Base-by-base conservation (phyloP, 2,797 vertebrate species). In the Sebastes kiyomatsui region DNA sequence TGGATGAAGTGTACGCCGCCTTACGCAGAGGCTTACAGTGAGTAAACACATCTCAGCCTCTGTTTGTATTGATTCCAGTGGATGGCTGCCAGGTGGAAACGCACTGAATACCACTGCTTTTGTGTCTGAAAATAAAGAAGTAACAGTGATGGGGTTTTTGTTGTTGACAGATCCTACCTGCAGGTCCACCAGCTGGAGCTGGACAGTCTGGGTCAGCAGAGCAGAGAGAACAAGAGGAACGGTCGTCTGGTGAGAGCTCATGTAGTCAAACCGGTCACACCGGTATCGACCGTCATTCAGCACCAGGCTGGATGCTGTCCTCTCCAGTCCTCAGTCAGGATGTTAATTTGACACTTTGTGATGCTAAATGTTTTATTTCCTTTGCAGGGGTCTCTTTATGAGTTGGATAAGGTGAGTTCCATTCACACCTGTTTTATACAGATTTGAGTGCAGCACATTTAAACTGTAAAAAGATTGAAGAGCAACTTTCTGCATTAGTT, bases 141-240 rank as follows among this genome's bases (percentile, higher is more conserved):
- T 69, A 52, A 84, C 38, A 0, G 10, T 38, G 65, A 13, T 73
- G 32, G 33, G 9, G 9, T 9, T 60, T 77, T 77, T 73, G 58
- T 73, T 74, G 55, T 83, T 54, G 62, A 42, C 90, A 98, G 97
- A 90, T 97, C 97, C 38, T 97, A 97, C 90, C 90, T 98, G 90
- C 97, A 98, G 89, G 97, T 98, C 65, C 97, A 98, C 90, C 97
- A 98, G 93, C 94, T 97, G 88, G 97, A 98, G 90, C 94, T 97
- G 89, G 97, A 98, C 89, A 97, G 97, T 82, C 95, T 98, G 74
- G 97, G 97, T 80, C 94, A 94, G 58, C 97, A 98, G 94, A 98
- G 97, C 93, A 95, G 94, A 32, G 97, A 98, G 77, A 97, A 97
- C 90, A 98, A 98, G 93, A 96, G 96, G 89, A 98, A 98, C 87